These are phyloP conservation scores for Polypterus senegalus DNA, from an alignment of 2,113 vertebrate species.

Conservation along the genomic window DNA sequence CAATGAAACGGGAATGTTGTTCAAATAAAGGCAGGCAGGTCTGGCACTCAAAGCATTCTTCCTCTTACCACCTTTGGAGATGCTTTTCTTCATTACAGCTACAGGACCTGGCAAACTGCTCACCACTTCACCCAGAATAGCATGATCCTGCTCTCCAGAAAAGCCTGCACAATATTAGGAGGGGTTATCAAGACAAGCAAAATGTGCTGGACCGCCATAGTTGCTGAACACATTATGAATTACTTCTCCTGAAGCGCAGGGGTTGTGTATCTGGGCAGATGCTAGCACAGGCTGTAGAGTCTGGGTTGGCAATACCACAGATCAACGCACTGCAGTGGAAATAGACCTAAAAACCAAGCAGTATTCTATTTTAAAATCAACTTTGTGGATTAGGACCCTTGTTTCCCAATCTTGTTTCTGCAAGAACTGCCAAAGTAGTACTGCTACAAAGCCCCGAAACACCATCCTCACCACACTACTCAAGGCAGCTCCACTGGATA, in stretches of 20 bases:
- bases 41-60: background rate
- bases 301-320: conserved; percentile 29
- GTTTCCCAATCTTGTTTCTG: conserved; percentile 27
- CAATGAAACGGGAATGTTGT: background rate
- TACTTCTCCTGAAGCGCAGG: conserved; percentile 40
- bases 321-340: conserved; percentile 48
- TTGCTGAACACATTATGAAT: background rate
- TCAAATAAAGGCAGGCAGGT: background rate
- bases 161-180: background rate
- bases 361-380: background rate
- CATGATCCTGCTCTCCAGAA: background rate
- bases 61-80: background rate
- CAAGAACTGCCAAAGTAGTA: conserved; percentile 8
- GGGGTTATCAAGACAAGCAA: background rate
- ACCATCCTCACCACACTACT: conserved; percentile 33
- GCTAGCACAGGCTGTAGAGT: conserved; percentile 35
- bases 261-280: conserved; percentile 26
- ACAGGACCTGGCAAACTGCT: background rate
- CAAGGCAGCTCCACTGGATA: conserved; percentile 20
- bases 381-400: background rate
- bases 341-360: conserved; percentile 32
- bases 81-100: background rate
- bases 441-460: no score
- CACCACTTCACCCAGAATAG: background rate
- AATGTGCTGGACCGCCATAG: background rate